phyloP scores from a whole-genome alignment of 2,113 vertebrate genomes.

The Lathamus discolor region DNA sequence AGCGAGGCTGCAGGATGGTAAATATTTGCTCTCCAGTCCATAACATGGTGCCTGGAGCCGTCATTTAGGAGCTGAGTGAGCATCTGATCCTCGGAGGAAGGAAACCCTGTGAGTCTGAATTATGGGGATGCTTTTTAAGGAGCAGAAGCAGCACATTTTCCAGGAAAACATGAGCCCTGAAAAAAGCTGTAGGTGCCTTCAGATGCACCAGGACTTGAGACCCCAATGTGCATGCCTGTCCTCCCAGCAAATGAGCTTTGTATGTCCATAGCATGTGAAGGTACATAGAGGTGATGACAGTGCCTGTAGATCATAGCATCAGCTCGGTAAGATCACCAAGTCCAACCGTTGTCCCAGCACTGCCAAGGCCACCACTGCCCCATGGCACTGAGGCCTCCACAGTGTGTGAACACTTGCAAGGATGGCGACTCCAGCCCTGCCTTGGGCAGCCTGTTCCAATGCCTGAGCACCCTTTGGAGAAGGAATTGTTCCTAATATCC shows the following conservation, averaged over 20 bases:
- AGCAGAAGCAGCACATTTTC: not conserved
- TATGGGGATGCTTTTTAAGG: not conserved
- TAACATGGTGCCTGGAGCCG: not conserved
- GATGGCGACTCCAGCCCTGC: not conserved
- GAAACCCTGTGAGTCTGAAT: not conserved
- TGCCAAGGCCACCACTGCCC: not conserved
- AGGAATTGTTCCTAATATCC: not conserved
- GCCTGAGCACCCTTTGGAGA: not conserved
- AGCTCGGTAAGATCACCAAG: not conserved
- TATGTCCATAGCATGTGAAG: not conserved
- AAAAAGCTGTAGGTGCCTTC: not conserved
- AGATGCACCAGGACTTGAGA: not conserved
- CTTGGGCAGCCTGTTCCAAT: not conserved
- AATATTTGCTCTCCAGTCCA: not conserved
- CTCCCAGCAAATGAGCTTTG: not conserved
- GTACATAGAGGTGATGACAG: not conserved
- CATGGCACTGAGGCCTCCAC: not conserved
- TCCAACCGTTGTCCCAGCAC: not conserved
- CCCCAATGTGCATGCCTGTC: fast-evolving
- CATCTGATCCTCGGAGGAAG: not conserved
- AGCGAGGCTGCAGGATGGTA: not conserved
- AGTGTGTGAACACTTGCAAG: not conserved
- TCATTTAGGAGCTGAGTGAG: not conserved
- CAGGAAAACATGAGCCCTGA: not conserved
- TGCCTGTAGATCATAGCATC: not conserved